Conservation (phyloP, 35 echinoderm and acorn worm species). For the Apostichopus parvimensis region DNA sequence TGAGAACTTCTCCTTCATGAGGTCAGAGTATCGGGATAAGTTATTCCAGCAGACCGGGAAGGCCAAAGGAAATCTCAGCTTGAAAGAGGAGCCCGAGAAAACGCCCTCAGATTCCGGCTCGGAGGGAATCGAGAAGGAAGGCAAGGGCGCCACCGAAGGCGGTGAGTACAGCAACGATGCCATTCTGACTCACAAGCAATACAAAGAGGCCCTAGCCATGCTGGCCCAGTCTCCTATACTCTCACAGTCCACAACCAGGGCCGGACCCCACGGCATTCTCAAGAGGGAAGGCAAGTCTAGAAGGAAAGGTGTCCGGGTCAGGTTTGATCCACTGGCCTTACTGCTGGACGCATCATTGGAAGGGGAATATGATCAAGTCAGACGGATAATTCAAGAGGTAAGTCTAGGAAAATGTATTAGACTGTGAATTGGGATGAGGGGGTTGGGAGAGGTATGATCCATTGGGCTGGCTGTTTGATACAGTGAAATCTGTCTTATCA, state of each 20-base stretch:
- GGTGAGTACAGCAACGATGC: slow-evolving; percentile 74
- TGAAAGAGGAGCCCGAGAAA: slow-evolving; percentile 29
- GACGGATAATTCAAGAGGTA: slow-evolving; percentile 92
- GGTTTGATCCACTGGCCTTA: slow-evolving; percentile 95
- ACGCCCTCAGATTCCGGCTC: not conserved
- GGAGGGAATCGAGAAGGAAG: slow-evolving; percentile 13
- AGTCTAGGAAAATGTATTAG: not conserved
- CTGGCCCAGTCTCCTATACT: slow-evolving; percentile 57
- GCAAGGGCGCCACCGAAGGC: slow-evolving; percentile 15
- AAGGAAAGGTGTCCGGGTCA: slow-evolving; percentile 71
- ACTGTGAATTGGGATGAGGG: not conserved
- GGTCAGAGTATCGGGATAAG: slow-evolving; percentile 57
- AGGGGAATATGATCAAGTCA: slow-evolving; percentile 94
- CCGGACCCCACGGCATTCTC: slow-evolving; percentile 70
- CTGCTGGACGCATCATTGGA: slow-evolving; percentile 95
- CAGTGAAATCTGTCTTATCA: no score
- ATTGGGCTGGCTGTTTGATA: no score
- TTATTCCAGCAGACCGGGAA: slow-evolving; percentile 50
- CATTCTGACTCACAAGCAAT: slow-evolving; percentile 85
- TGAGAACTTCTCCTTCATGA: slow-evolving; percentile 76
- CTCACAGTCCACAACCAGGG: slow-evolving; percentile 44
- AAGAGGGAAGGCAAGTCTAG: slow-evolving; percentile 66
- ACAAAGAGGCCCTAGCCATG: slow-evolving; percentile 76
- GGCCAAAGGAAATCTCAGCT: slow-evolving; percentile 8
- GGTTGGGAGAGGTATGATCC: no score